Conservation (phyloP, 2,888 invertebrate genomes). For the Leuctra nigra region DNA sequence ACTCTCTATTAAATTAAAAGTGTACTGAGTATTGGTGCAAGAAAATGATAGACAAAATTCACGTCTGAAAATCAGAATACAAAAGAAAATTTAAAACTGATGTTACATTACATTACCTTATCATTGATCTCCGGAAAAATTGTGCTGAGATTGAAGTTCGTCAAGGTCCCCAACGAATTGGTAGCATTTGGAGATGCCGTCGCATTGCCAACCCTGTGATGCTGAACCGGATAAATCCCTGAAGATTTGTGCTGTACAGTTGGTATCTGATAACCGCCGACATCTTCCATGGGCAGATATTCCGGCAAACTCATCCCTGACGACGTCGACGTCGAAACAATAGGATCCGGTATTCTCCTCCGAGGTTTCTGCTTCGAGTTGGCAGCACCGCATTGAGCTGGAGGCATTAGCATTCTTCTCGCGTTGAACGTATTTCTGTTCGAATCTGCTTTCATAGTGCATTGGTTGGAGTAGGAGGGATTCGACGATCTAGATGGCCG, state of each 20-base stretch:
- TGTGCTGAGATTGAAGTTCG: slow-evolving; percentile 76
- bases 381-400: not conserved
- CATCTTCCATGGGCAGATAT: slow-evolving; percentile 23
- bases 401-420: too few relatives aligned
- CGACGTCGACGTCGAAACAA: slow-evolving; percentile 14
- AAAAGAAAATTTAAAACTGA: not conserved
- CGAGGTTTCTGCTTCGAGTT: slow-evolving; percentile 10
- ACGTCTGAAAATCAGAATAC: not conserved
- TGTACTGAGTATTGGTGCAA: not conserved
- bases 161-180: slow-evolving; percentile 44
- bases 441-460: not conserved
- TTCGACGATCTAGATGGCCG: not conserved
- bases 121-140: slow-evolving; percentile 79
- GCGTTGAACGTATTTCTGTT: not conserved
- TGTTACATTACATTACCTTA: too few relatives aligned
- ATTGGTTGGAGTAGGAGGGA: not conserved
- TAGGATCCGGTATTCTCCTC: slow-evolving; percentile 16
- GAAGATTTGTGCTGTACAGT: not conserved
- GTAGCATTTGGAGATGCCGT: slow-evolving; percentile 20
- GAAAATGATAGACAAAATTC: not conserved
- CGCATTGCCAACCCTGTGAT: not conserved
- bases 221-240: not conserved
- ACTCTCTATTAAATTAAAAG: not conserved
- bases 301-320: slow-evolving; percentile 23
- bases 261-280: not conserved